Conservation (phyloP, 1,140 invertebrate species). For the Vollenhovia emeryi region DNA sequence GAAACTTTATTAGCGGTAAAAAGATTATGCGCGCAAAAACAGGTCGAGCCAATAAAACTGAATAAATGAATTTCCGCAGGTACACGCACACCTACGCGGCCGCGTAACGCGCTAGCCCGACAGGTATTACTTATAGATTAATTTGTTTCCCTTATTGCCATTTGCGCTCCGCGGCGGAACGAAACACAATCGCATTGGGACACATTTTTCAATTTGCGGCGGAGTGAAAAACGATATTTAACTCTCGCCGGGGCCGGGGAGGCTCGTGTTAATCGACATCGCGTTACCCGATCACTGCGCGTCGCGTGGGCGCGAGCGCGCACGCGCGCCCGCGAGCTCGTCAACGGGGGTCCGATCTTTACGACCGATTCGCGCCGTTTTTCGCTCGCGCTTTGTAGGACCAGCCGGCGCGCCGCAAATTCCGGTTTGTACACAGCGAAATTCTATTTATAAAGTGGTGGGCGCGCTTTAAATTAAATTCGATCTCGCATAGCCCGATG, state of each 20-base stretch:
- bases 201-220: not conserved
- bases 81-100: too few species aligned
- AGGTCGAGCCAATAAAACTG: constrained; percentile 26
- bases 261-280: constrained; percentile 12
- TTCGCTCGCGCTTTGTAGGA: constrained; percentile 4
- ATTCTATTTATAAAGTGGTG: constrained; percentile 69
- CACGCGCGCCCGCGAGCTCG: too few species aligned
- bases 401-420: not conserved
- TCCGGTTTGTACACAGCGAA: constrained; percentile 38
- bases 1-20: constrained; percentile 17
- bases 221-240: constrained; percentile 5
- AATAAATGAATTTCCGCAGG: constrained; percentile 32
- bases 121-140: constrained; percentile 30
- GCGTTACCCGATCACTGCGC: constrained; percentile 4
- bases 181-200: not conserved
- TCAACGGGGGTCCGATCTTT: not conserved
- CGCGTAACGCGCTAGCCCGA: not conserved
- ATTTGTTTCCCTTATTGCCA: constrained; percentile 8
- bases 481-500: constrained; percentile 51
- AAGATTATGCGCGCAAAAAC: not conserved
- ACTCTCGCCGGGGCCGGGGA: not conserved
- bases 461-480: constrained; percentile 70
- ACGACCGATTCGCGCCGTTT: constrained; percentile 22
- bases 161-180: not conserved
- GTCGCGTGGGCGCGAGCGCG: not conserved